phyloP scores from a whole-genome alignment of 2,113 vertebrate species.

The Bufo bufo region DNA sequence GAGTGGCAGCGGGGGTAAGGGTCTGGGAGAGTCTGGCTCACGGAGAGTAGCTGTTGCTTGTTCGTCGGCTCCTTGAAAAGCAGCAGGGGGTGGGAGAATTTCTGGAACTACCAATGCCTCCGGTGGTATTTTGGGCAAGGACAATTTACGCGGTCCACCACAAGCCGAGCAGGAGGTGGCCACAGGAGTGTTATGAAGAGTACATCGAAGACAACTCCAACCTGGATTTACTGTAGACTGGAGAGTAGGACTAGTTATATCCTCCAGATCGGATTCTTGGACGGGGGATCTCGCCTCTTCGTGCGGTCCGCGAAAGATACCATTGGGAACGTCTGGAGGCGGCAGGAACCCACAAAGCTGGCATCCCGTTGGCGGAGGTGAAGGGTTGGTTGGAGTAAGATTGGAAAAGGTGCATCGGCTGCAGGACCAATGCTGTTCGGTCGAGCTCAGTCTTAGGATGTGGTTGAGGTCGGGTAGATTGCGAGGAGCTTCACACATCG shows the following conservation, averaged over 20 bases:
- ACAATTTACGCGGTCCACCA: conserved; percentile 91
- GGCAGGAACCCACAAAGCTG: conserved; percentile 83
- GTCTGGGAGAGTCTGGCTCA: conserved; percentile 69
- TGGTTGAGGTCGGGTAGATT: conserved; percentile 95
- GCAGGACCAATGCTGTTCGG: conserved; percentile 92
- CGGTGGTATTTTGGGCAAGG: conserved; percentile 93
- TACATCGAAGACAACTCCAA: conserved; percentile 95
- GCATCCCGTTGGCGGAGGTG: conserved; percentile 67
- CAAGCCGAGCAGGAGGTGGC: conserved; percentile 95
- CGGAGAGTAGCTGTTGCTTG: conserved; percentile 71
- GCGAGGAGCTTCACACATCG: conserved; percentile 95
- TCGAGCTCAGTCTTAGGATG: conserved; percentile 90
- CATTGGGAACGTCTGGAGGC: conserved; percentile 70
- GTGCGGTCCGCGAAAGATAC: conserved; percentile 63
- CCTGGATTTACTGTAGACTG: conserved; percentile 61
- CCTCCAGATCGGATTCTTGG: conserved; percentile 69
- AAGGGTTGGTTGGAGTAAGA: conserved; percentile 81
- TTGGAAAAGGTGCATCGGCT: conserved; percentile 94
- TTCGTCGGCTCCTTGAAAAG: conserved; percentile 68
- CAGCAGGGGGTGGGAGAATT: conserved; percentile 82
- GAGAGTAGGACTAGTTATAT: conserved; percentile 3
- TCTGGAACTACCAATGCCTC: conserved; percentile 95
- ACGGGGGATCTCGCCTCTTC: conserved; percentile 75
- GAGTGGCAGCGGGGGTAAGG: conserved; percentile 67
- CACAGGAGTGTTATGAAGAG: conserved; percentile 87